Base-by-base conservation (phyloP, 2,113 vertebrate genomes). In the Atherinomorus stipes region DNA sequence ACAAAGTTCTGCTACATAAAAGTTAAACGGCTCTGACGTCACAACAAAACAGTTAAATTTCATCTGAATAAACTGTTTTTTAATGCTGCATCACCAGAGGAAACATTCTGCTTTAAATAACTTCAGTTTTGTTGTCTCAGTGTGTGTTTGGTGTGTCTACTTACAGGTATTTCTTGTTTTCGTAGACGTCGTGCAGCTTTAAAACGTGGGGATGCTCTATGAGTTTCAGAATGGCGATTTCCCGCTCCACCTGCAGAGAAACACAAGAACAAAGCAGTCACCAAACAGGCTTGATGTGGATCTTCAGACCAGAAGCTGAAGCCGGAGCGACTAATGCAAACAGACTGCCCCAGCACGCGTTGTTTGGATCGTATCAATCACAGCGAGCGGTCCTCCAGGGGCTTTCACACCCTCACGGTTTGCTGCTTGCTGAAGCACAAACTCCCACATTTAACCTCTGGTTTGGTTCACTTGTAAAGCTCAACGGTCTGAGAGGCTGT, bases 121-220 rank as follows among this genome's bases (percentile, higher is more conserved):
- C 28, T 6, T 28, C 28, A n/a, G n/a, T n/a, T n/a, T n/a, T n/a
- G n/a, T n/a, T n/a, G n/a, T n/a, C n/a, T n/a, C n/a, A n/a, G n/a
- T n/a, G n/a, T 28, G 28, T 28, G 28, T 28, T 28, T 28, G 6
- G 28, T 28, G 28, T 4, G 16, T 8, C 18, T 95, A 98, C 98
- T 96, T 91, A 99, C 98, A 99, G 96, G 95, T 99, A 98, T 95
- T 99, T 99, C 95, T 99, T 99, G 89, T 99, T 99, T 93, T 99
- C 98, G 38, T 99, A 99, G 92, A 99, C 98, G 40, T 99, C 98
- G 10, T 99, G 97, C 90, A 99, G 94, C 95, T 99, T 99, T 90
- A 99, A 93, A 80, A 99, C 98, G 0, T 99, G 97, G 4, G 98
- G 98, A 85, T 99, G 98, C 87, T 99, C 98, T 81, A 99, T 99